Evolutionary conservation across 30 jellyfish, hydroid and myxozoan species (phyloP), one percentile per base, ranked within the genome.

Genomic region (Turritopsis rubra): DNA sequence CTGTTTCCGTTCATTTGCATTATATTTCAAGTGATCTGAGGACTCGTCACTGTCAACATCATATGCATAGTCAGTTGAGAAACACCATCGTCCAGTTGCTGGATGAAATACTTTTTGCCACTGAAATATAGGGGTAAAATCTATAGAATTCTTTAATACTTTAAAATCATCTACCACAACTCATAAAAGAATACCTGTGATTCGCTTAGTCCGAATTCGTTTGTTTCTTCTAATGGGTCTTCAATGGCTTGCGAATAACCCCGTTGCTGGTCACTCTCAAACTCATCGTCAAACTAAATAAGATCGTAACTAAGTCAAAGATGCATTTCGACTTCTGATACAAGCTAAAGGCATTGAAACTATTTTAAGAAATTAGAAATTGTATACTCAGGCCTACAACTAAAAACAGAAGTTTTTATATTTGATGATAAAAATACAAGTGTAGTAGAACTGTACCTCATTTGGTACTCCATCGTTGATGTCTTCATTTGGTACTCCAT

Each of bases 21-120:
- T 66, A 9, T 21, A 3, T 21, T 26, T 66, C 29, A 66, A 66
- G 27, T 66, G 27, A 3, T 21, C 76, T 66, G 76, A 66, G 29
- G 27, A 21, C 7, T 21, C 17, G 29, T 66, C 76, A 21, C 17
- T 26, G 27, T 66, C 76, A 21, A 66, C 17, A 1, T 21, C 9
- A 26, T 66, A 66, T 66, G 29, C 16, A 66, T 66, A 66, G 17
- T 66, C 76, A 7, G 76, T 21, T 26, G 27, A 8, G 76, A 66
- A 66, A 66, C 76, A 21, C 29, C 76, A 66, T 21, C 29, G 29
- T 1, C 76, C 76, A 17, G 76, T 26, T 66, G 76, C 17, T 66
- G 76, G 76, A 66, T 66, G 5, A 66, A 66, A 66, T 66, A 66
- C 76, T 66, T 66, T 26, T 66, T 66, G 16, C 76, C 76, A 26